Percentiles rank a stretch among this genome's conserved stretches.
These are phyloP conservation scores for Asobara japonica DNA, from an alignment of 1,140 invertebrate species.

Conservation along the genomic window DNA sequence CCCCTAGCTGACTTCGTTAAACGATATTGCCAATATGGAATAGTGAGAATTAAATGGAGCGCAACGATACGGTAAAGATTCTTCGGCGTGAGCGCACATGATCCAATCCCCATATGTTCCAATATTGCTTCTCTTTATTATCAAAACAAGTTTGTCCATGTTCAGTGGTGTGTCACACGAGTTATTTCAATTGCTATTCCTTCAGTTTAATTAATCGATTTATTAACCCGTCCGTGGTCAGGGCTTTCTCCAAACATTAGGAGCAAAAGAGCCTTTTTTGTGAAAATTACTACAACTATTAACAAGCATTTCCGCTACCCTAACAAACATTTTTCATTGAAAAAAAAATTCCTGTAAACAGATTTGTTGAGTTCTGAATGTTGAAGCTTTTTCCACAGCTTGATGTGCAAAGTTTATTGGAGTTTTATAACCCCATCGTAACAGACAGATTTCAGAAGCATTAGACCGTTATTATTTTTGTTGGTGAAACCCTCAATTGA, in stretches of 20 bases:
- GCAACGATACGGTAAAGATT: conserved; percentile 11
- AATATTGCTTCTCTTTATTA: neutral
- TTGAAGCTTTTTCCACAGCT: no score
- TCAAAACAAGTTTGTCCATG: neutral
- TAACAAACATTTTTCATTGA: no score
- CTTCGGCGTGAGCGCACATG: conserved; percentile 12
- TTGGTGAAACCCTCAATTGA: neutral
- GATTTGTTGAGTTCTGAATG: no score
- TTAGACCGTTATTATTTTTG: neutral
- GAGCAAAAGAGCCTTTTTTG: no score
- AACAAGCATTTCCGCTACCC: no score
- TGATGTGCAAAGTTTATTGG: no score
- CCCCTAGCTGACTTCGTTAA: conserved; percentile 21
- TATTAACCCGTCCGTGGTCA: no score
- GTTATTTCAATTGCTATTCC: neutral
- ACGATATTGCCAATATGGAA: conserved; percentile 24
- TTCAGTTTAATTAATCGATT: neutral
- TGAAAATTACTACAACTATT: no score
- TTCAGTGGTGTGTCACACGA: neutral
- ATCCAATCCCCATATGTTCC: neutral
- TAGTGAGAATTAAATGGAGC: conserved; percentile 24
- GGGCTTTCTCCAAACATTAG: no score
- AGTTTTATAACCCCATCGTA: no score
- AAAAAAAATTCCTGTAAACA: no score
- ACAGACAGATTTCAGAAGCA: no score